Conservation (phyloP, 2,113 vertebrate species). For the Pterocles burchelli region DNA sequence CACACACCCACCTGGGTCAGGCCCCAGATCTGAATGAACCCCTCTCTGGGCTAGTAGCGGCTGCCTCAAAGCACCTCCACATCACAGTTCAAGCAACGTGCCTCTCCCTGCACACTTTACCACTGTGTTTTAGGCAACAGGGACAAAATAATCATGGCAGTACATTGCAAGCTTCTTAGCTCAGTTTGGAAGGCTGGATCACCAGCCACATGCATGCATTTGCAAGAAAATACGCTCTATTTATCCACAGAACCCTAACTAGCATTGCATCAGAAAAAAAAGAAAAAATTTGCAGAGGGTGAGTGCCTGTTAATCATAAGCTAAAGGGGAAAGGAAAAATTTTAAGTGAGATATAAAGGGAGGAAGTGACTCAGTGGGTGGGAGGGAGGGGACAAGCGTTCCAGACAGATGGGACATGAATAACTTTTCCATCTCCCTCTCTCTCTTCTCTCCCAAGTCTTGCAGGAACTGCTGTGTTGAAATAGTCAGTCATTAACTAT, state of each 20-base stretch:
- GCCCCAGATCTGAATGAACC: neutral
- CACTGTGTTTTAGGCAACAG: neutral
- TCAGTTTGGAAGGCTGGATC: neutral
- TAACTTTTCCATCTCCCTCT: conserved; percentile 68
- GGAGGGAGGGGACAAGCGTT: conserved; percentile 59
- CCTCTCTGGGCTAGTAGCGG: neutral
- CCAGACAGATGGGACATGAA: conserved; percentile 72
- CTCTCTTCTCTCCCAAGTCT: conserved; percentile 49
- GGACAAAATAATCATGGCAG: neutral
- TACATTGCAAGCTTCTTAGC: neutral
- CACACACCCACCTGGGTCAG: neutral
- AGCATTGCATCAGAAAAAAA: neutral
- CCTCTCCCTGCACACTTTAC: neutral
- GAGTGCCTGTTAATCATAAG: conserved; percentile 68
- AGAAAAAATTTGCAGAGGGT: conserved; percentile 25
- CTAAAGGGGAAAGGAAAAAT: conserved; percentile 66
- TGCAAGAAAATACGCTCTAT: neutral
- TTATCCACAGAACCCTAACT: neutral
- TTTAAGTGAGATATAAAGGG: conserved; percentile 67
- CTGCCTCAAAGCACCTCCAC: neutral
- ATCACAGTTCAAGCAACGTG: neutral
- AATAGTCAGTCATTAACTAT: conserved; percentile 67
- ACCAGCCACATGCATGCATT: neutral
- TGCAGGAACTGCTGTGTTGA: conserved; percentile 59
- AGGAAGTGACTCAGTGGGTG: conserved; percentile 69